phyloP scores from a whole-genome alignment of 1,140 invertebrate species.

The Cydia amplana region DNA sequence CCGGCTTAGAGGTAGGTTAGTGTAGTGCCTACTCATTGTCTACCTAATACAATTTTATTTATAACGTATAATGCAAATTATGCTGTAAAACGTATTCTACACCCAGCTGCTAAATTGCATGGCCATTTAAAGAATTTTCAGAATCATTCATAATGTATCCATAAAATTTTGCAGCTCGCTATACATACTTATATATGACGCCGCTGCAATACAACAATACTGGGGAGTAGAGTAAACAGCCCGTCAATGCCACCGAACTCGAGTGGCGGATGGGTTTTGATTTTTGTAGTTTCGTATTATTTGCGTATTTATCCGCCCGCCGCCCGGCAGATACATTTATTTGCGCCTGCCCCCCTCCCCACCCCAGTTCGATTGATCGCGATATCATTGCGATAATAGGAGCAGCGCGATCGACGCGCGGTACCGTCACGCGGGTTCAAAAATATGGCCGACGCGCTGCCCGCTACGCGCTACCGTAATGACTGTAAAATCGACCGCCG shows the following conservation, averaged over 20 bases:
- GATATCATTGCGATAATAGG: slow-evolving; percentile 79
- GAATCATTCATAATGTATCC: neutral
- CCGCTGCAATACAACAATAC: neutral
- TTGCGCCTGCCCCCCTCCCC: slow-evolving; percentile 57
- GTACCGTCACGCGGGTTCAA: slow-evolving; percentile 58
- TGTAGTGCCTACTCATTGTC: no score
- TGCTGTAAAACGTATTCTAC: no score
- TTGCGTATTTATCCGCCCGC: slow-evolving; percentile 78
- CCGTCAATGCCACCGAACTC: slow-evolving; percentile 49
- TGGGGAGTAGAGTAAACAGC: slow-evolving; percentile 54
- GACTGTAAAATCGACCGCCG: slow-evolving; percentile 38
- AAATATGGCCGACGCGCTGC: slow-evolving; percentile 57
- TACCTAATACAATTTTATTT: no score
- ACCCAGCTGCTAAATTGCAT: no score
- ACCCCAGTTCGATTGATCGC: slow-evolving; percentile 73
- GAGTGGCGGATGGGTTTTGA: slow-evolving; percentile 79
- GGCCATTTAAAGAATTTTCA: no score
- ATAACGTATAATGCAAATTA: no score
- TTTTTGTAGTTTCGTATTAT: slow-evolving; percentile 80
- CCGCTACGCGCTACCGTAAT: slow-evolving; percentile 40
- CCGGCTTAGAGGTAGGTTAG: no score
- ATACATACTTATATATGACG: neutral
- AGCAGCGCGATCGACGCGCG: slow-evolving; percentile 64
- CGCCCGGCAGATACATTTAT: slow-evolving; percentile 77
- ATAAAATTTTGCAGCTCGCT: neutral